These are phyloP conservation scores for Luperina testacea DNA, from an alignment of 2,888 invertebrate genomes.

Conservation along the genomic window DNA sequence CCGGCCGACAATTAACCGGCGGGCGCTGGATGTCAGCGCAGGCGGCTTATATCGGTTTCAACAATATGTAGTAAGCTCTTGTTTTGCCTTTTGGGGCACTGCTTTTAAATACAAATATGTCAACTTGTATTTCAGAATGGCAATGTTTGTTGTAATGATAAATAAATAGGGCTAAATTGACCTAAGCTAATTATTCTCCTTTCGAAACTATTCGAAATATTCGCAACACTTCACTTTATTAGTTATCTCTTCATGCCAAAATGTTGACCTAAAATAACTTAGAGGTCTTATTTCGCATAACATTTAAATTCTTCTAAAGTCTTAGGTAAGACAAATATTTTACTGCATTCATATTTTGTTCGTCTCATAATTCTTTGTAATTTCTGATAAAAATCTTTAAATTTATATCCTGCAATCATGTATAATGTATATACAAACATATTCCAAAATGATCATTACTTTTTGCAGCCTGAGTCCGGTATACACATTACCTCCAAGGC, in stretches of 20 bases:
- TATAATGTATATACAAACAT: too few relatives aligned
- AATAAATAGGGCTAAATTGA: not conserved
- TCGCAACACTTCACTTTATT: not conserved
- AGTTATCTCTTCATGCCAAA: constrained; percentile 4
- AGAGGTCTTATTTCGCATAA: not conserved
- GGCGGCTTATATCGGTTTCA: constrained; percentile 12
- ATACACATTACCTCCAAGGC: too few relatives aligned
- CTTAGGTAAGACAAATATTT: not conserved
- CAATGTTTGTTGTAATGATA: not conserved
- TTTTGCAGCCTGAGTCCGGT: not conserved
- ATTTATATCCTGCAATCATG: too few relatives aligned
- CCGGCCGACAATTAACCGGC: constrained; percentile 34
- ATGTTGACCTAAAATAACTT: constrained; percentile 14
- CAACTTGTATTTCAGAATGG: not conserved
- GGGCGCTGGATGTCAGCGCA: constrained; percentile 5
- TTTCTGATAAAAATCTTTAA: not conserved
- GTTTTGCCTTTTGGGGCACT: not conserved
- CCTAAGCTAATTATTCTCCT: not conserved
- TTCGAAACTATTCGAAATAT: constrained; percentile 4
- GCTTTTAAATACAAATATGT: not conserved
- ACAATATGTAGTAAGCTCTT: constrained; percentile 22
- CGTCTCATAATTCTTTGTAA: not conserved
- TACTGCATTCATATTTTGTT: not conserved
- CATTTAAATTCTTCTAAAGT: constrained; percentile 7
- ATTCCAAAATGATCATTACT: not conserved